Evolutionary conservation across 2,113 vertebrate genomes (phyloP).

Genomic region (Struthio camelus): DNA sequence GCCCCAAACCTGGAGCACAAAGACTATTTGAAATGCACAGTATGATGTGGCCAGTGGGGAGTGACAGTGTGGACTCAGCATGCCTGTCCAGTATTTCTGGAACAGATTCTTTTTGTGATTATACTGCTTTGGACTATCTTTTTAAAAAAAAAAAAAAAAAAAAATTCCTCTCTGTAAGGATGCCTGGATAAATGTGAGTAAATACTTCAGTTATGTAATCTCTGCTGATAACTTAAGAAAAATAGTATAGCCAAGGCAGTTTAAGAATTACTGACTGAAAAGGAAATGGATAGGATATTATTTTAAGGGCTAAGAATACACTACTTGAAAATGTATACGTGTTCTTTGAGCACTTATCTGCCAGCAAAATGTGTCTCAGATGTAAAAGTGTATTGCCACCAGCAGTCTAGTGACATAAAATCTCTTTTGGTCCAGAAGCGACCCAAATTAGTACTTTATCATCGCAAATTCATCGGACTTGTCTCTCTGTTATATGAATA

Average conservation of each 20-base stretch:
- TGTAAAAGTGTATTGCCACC: not conserved
- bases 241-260: not conserved
- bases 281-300: not conserved
- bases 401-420: not conserved
- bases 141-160: not conserved
- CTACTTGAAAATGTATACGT: not conserved
- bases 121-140: not conserved
- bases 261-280: not conserved
- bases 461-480: not conserved
- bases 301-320: not conserved
- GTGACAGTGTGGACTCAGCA: not conserved
- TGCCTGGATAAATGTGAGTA: not conserved
- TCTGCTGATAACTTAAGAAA: not conserved
- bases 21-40: not conserved
- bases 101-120: not conserved
- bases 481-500: not conserved
- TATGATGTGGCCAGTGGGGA: not conserved
- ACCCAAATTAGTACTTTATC: not conserved
- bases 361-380: not conserved
- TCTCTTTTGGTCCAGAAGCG: not conserved
- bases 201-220: not conserved
- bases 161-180: not conserved
- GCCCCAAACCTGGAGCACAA: not conserved
- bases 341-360: not conserved
- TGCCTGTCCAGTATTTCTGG: not conserved